phyloP scores from a whole-genome alignment of 2,113 vertebrate species.

The Centropristis striata region DNA sequence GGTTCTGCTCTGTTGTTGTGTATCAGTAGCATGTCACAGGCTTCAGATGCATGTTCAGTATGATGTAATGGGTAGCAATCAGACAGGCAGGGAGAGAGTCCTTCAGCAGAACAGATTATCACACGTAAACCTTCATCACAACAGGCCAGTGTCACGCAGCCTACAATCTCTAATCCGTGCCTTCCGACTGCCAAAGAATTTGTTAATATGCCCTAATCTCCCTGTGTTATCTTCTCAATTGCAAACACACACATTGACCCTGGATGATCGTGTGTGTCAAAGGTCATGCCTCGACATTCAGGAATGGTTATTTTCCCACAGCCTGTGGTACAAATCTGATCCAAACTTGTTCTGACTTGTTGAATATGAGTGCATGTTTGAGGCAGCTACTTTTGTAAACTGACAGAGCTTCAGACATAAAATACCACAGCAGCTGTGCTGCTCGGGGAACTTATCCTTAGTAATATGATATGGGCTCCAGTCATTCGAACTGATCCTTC shows the following conservation, averaged over 20 bases:
- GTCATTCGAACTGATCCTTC: conserved; percentile 48
- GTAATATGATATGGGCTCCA: conserved; percentile 38
- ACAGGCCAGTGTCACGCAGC: conserved; percentile 62
- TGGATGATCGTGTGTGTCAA: conserved; percentile 27
- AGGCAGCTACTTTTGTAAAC: conserved; percentile 21
- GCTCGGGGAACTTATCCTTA: conserved; percentile 20
- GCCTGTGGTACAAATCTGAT: conserved; percentile 20
- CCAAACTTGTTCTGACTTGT: conserved; percentile 23
- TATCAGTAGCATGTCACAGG: conserved; percentile 49
- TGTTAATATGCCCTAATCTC: conserved; percentile 67
- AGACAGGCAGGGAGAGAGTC: conserved; percentile 34
- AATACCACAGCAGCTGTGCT: conserved; percentile 44
- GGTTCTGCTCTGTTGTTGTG: conserved; percentile 24
- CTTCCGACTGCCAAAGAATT: conserved; percentile 58
- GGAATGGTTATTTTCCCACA: background rate
- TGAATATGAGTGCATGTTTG: conserved; percentile 31
- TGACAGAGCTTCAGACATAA: conserved; percentile 29
- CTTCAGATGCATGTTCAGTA: conserved; percentile 48
- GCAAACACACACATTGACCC: conserved; percentile 49
- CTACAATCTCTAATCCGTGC: conserved; percentile 61
- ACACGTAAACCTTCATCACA: conserved; percentile 52
- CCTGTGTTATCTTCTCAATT: conserved; percentile 53
- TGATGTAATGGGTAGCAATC: conserved; percentile 78
- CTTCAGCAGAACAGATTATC: conserved; percentile 50
- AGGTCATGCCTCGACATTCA: conserved; percentile 57